These are phyloP conservation scores for Harpalus rufipes DNA, from an alignment of 2,888 invertebrate species.

Conservation along the genomic window DNA sequence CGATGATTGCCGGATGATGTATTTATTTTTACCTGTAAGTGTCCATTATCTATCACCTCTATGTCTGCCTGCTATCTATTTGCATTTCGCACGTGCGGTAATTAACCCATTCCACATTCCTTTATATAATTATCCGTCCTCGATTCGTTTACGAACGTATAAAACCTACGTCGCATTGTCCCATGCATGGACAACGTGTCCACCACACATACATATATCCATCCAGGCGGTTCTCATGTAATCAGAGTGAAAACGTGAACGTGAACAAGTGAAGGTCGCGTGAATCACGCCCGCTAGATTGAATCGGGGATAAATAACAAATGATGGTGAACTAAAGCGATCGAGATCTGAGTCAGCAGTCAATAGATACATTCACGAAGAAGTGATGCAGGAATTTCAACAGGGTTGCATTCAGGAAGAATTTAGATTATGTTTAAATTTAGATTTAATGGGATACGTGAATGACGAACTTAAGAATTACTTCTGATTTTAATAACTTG, in stretches of 20 bases:
- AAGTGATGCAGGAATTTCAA: neutral
- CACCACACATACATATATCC: neutral
- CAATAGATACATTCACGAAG: neutral
- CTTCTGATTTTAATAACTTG: too few relatives aligned
- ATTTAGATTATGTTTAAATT: neutral
- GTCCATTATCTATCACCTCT: too few relatives aligned
- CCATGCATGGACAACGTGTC: neutral
- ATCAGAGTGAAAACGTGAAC: constrained; percentile 5
- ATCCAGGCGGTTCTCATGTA: neutral
- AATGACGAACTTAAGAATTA: too few relatives aligned
- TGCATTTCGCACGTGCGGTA: neutral
- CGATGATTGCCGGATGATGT: too few relatives aligned
- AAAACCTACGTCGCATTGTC: neutral
- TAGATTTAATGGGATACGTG: too few relatives aligned
- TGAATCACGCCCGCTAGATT: neutral
- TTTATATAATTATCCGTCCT: neutral
- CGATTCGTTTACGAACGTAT: neutral
- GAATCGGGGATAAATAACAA: neutral
- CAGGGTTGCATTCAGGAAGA: neutral
- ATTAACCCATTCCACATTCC: constrained; percentile 5
- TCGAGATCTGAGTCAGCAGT: neutral
- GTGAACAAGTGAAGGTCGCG: neutral
- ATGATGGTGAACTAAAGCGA: neutral
- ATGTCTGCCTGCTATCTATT: neutral
- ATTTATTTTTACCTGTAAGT: too few relatives aligned